A percentile compares a stretch with the other conserved stretches of the same genome.
phyloP scores from a whole-genome alignment of 2,113 vertebrate species.

The Hippocampus mohnikei region DNA sequence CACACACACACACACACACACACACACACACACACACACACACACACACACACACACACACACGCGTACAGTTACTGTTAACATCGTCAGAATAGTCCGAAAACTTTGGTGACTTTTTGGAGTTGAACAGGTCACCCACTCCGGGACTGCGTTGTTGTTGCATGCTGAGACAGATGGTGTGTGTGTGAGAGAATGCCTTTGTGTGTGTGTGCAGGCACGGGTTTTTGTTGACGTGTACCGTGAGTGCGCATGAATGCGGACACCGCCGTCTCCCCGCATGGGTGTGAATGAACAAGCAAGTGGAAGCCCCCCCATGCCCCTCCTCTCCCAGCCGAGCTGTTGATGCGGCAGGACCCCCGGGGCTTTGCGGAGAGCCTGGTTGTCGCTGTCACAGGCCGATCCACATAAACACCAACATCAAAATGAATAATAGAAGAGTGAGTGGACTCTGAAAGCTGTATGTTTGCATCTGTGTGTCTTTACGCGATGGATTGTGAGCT shows the following conservation, averaged over 20 bases:
- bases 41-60: slow-evolving; percentile 44
- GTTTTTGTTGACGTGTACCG: background rate
- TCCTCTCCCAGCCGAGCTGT: slow-evolving; percentile 37
- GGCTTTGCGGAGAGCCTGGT: slow-evolving; percentile 38
- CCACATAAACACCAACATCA: slow-evolving; percentile 52
- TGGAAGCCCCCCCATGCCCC: slow-evolving; percentile 6
- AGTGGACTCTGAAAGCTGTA: slow-evolving; percentile 12
- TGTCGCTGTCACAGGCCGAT: slow-evolving; percentile 37
- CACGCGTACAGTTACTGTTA: slow-evolving; percentile 33
- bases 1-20: slow-evolving; percentile 29
- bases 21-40: slow-evolving; percentile 14
- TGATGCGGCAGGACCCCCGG: slow-evolving; percentile 48
- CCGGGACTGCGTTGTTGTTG: slow-evolving; percentile 54
- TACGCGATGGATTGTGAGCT: slow-evolving; percentile 8
- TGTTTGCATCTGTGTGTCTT: slow-evolving; percentile 14
- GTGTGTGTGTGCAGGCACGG: slow-evolving; percentile 3
- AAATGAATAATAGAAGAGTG: slow-evolving; percentile 67
- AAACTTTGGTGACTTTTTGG: slow-evolving; percentile 26
- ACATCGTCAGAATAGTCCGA: slow-evolving; percentile 40
- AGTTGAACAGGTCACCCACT: slow-evolving; percentile 31
- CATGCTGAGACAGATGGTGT: slow-evolving; percentile 58
- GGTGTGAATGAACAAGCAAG: slow-evolving; percentile 22
- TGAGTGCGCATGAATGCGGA: slow-evolving; percentile 14
- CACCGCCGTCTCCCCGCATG: slow-evolving; percentile 4
- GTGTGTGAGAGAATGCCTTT: too few relatives aligned